These are phyloP conservation scores for Carposina sasakii DNA, from an alignment of 1,140 invertebrate species.

Conservation along the genomic window DNA sequence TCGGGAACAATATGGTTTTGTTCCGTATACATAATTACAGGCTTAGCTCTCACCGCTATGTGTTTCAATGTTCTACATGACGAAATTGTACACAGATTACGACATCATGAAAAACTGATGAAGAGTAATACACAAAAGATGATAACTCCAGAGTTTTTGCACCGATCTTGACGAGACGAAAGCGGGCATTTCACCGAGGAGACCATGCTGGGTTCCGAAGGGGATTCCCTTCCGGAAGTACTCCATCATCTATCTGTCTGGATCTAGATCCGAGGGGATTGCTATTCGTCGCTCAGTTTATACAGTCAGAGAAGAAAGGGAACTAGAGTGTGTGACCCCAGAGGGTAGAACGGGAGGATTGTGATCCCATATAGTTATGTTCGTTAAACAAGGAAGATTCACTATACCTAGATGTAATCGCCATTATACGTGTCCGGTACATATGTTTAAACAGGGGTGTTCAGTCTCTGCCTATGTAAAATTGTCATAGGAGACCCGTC, in stretches of 20 bases:
- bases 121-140: constrained; percentile 57
- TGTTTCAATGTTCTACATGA: constrained; percentile 98
- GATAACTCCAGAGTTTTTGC: constrained; percentile 57
- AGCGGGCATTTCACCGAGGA: constrained; percentile 63
- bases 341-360: no score
- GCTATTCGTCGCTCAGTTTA: constrained; percentile 52
- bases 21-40: constrained; percentile 95
- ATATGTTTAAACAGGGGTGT: no score
- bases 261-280: constrained; percentile 40
- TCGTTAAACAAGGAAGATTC: no score
- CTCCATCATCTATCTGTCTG: constrained; percentile 54
- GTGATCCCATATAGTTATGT: no score
- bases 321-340: constrained; percentile 47
- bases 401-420: no score
- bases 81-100: constrained; percentile 87
- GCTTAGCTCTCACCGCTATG: constrained; percentile 97
- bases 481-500: no score
- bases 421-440: no score
- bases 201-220: constrained; percentile 55
- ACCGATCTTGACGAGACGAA: constrained; percentile 64
- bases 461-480: no score
- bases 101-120: constrained; percentile 72
- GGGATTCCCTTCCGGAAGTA: constrained; percentile 57
- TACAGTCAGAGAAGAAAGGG: constrained; percentile 51
- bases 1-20: constrained; percentile 88